Evolutionary conservation across 2,797 vertebrate species (phyloP).

Genomic region (Catamblyrhynchus diadema): DNA sequence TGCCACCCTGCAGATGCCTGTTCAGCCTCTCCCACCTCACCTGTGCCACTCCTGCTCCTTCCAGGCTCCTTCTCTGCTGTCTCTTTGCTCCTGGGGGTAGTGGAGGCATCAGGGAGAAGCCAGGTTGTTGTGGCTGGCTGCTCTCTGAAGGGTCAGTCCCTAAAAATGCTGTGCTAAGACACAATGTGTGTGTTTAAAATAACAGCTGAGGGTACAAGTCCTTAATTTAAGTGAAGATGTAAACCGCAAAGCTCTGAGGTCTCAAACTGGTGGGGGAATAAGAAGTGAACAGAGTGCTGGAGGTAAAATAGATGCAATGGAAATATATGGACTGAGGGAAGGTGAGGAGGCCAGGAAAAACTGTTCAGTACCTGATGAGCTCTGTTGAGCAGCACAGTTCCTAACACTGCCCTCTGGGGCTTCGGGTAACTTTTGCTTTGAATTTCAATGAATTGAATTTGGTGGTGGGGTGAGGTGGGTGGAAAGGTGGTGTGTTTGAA

Average conservation of each 20-base stretch:
- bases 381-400: not conserved
- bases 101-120: not conserved
- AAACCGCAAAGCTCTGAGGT: too few species aligned
- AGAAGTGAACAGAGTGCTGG: not conserved
- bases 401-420: fast-evolving
- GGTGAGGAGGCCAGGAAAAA: not conserved
- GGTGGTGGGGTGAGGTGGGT: not conserved
- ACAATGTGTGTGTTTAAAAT: too few species aligned
- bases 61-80: not conserved
- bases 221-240: too few species aligned
- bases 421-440: not conserved
- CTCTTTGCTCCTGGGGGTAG: not conserved
- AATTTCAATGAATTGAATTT: not conserved
- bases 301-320: not conserved
- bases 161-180: not conserved
- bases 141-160: not conserved
- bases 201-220: too few species aligned
- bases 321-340: not conserved
- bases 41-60: not conserved
- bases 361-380: not conserved
- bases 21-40: not conserved
- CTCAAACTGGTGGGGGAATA: too few species aligned
- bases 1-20: not conserved
- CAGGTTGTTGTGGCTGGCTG: not conserved
- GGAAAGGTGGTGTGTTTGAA: not conserved